Conservation (phyloP, 1,140 invertebrate species). For the Lordiphosa collinella region DNA sequence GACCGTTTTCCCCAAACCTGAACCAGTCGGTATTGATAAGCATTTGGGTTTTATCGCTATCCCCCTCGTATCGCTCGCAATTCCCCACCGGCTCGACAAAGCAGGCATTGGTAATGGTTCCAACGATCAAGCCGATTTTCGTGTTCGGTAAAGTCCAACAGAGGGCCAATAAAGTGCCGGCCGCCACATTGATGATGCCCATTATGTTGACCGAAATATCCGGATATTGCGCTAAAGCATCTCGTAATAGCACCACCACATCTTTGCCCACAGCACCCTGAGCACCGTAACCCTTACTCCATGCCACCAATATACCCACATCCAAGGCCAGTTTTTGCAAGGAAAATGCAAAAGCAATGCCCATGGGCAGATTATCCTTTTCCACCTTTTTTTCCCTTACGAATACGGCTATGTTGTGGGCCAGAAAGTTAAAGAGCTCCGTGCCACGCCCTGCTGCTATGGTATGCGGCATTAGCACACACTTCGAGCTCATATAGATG, state of each 20-base stretch:
- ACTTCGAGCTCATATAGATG: constrained; percentile 96
- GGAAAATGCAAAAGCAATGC: constrained; percentile 99
- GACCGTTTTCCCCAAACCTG: constrained; percentile 94
- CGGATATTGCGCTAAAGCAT: constrained; percentile 84
- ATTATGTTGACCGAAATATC: constrained; percentile 87
- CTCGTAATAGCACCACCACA: constrained; percentile 90
- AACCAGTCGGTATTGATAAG: constrained; percentile 98
- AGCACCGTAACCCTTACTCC: constrained; percentile 85
- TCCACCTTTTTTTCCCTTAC: constrained; percentile 89
- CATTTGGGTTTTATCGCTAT: constrained; percentile 82
- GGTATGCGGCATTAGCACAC: constrained; percentile 95
- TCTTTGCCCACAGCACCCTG: constrained; percentile 84
- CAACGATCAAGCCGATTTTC: constrained; percentile 82
- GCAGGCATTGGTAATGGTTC: constrained; percentile 97
- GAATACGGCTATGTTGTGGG: constrained; percentile 95
- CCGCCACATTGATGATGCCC: constrained; percentile 98
- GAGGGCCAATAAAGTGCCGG: constrained; percentile 89
- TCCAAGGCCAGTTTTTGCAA: constrained; percentile 93
- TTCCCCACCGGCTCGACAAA: constrained; percentile 89
- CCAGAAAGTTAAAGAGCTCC: constrained; percentile 97
- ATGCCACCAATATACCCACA: constrained; percentile 91
- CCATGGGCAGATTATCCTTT: constrained; percentile 83
- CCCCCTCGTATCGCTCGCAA: constrained; percentile 81
- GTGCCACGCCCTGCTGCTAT: constrained; percentile 94
- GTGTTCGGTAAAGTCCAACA: constrained; percentile 38